phyloP scores from a whole-genome alignment of 2,888 invertebrate genomes.

The Drosophila kanekoi region DNA sequence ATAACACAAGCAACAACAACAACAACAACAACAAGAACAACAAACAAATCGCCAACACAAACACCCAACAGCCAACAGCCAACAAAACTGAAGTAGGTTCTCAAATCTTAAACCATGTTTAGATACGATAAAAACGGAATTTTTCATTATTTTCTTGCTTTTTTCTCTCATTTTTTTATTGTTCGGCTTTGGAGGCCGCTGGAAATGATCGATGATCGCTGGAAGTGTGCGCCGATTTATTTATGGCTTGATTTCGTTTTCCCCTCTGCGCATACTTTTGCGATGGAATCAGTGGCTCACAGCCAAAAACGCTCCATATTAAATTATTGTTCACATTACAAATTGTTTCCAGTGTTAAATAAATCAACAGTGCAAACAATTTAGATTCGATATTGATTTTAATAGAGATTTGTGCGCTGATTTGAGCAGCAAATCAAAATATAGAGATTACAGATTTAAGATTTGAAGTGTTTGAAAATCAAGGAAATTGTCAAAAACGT shows the following conservation, averaged over 20 bases:
- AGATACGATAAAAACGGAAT: conserved; percentile 77
- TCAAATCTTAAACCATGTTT: conserved; percentile 77
- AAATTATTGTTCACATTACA: conserved; percentile 55
- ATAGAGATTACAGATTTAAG: not conserved
- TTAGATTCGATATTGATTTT: conserved; percentile 45
- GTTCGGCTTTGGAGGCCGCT: conserved; percentile 34
- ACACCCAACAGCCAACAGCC: conserved; percentile 41
- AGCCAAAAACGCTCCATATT: conserved; percentile 39
- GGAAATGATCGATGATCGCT: conserved; percentile 79
- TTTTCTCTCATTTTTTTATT: conserved; percentile 25
- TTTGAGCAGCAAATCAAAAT: conserved; percentile 14
- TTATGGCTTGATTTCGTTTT: conserved; percentile 75
- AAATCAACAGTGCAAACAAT: conserved; percentile 62
- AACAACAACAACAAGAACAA: conserved; percentile 31
- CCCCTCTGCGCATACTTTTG: conserved; percentile 33
- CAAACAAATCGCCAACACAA: conserved; percentile 31
- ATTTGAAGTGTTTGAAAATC: not conserved
- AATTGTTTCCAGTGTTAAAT: conserved; percentile 38
- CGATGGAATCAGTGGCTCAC: conserved; percentile 66
- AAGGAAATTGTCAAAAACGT: not conserved
- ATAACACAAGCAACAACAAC: conserved; percentile 40
- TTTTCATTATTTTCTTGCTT: conserved; percentile 55
- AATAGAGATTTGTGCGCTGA: conserved; percentile 22
- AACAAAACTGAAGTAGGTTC: conserved; percentile 70
- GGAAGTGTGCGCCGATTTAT: conserved; percentile 78